Evolutionary conservation across 1,140 invertebrate species (phyloP).

Genomic region (Pseudomyrmex dendroicus): DNA sequence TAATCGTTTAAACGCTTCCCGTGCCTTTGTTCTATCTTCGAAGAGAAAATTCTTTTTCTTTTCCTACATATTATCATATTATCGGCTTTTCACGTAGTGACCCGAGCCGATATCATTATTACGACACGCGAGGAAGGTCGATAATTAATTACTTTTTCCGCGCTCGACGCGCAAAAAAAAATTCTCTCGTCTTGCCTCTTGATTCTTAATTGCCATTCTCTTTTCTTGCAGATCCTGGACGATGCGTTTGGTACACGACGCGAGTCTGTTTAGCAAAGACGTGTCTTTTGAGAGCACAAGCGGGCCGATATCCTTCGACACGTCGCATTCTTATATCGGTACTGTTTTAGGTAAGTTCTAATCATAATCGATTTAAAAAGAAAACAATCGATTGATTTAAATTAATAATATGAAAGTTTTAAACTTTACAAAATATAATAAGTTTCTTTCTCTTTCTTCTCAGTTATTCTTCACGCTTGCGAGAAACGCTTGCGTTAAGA

Average conservation of each 20-base stretch:
- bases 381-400: too few species aligned
- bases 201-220: slow-evolving; percentile 20
- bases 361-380: background rate
- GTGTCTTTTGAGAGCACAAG: slow-evolving; percentile 91
- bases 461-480: background rate
- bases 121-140: background rate
- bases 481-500: background rate
- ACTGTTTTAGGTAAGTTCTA: slow-evolving; percentile 89
- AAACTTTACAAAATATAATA: background rate
- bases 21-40: background rate
- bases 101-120: slow-evolving; percentile 16
- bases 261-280: slow-evolving; percentile 91
- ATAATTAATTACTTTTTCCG: slow-evolving; percentile 26
- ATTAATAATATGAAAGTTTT: too few species aligned
- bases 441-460: background rate
- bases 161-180: slow-evolving; percentile 6
- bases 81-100: slow-evolving; percentile 32
- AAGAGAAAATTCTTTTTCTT: background rate
- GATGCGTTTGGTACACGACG: slow-evolving; percentile 90
- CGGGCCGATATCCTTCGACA: slow-evolving; percentile 90
- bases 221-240: slow-evolving; percentile 90
- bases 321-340: slow-evolving; percentile 91
- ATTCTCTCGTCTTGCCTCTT: background rate
- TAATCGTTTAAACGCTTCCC: background rate
- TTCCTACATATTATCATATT: slow-evolving; percentile 40